phyloP scores from a whole-genome alignment of 2,888 invertebrate genomes.

The Diabrotica balteata region DNA sequence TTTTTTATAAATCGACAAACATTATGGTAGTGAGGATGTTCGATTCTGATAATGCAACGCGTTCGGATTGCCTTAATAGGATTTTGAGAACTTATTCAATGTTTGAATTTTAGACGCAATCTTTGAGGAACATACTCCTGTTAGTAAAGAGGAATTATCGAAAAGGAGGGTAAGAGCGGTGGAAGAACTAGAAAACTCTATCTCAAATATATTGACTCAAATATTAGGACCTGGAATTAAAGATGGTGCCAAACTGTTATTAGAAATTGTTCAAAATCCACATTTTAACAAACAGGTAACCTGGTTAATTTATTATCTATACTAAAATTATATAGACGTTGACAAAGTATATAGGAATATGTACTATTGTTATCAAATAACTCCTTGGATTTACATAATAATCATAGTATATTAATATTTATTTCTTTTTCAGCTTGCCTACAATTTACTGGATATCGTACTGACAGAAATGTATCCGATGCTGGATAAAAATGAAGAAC shows the following conservation, averaged over 20 bases:
- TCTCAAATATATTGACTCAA: slow-evolving; percentile 54
- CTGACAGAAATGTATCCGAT: slow-evolving; percentile 77
- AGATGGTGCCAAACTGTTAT: slow-evolving; percentile 61
- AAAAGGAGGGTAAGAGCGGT: slow-evolving; percentile 59
- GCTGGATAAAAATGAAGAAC: slow-evolving; percentile 32
- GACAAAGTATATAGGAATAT: too few relatives aligned
- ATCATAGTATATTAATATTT: too few relatives aligned
- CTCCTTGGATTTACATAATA: too few relatives aligned
- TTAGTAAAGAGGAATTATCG: slow-evolving; percentile 54
- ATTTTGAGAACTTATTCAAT: too few relatives aligned
- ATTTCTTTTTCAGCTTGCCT: slow-evolving; percentile 65
- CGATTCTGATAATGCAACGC: too few relatives aligned
- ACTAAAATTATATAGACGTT: too few relatives aligned
- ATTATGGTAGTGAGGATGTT: too few relatives aligned
- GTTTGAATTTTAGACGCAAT: slow-evolving; percentile 52
- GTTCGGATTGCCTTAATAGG: too few relatives aligned
- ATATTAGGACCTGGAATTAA: slow-evolving; percentile 58
- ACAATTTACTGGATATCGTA: slow-evolving; percentile 79
- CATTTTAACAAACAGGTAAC: slow-evolving; percentile 67
- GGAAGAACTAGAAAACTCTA: slow-evolving; percentile 54
- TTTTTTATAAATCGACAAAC: too few relatives aligned
- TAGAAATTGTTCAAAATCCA: slow-evolving; percentile 64
- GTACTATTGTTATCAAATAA: too few relatives aligned
- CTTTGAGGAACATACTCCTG: slow-evolving; percentile 52
- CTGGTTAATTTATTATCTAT: too few relatives aligned